Evolutionary conservation across 2,797 vertebrate genomes (phyloP).

Genomic region (Halcyon leucocephala): DNA sequence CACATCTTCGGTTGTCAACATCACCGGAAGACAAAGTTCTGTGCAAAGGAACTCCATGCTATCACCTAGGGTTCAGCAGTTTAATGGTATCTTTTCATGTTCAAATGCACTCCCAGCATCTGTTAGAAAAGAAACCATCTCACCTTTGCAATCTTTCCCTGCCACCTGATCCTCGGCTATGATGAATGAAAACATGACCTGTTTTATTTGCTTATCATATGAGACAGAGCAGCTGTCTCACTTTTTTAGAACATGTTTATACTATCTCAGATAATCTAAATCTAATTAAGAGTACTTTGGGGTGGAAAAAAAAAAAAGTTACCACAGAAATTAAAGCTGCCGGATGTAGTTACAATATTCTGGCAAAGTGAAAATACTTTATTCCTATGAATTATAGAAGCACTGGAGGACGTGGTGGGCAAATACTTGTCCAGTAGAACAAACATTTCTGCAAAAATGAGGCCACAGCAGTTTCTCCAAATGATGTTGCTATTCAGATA

Average conservation of each 20-base stretch:
- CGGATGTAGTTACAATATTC: not conserved
- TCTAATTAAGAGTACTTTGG: conserved; percentile 59
- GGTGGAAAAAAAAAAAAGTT: not conserved
- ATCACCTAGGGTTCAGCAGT: not conserved
- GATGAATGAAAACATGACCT: conserved; percentile 13
- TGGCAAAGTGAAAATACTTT: not conserved
- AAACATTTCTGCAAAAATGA: not conserved
- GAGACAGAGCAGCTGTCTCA: conserved; percentile 18
- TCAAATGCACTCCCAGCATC: not conserved
- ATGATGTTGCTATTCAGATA: not conserved
- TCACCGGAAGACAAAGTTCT: not conserved
- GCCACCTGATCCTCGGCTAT: not conserved
- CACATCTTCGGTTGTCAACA: not conserved
- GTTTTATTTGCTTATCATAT: conserved; percentile 34
- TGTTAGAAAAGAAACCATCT: not conserved
- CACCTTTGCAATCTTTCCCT: not conserved
- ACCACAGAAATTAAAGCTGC: conserved; percentile 18
- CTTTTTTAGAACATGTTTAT: conserved; percentile 52
- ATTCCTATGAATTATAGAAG: not conserved
- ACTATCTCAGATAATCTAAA: conserved; percentile 46
- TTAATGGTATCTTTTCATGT: not conserved
- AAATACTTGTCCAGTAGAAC: not conserved
- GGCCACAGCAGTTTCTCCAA: not conserved
- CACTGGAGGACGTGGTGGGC: not conserved
- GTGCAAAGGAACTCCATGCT: not conserved